Percentiles rank a stretch among this genome's conserved stretches.
phyloP scores from a whole-genome alignment of 2,113 vertebrate species.

The Vicugna pacos region DNA sequence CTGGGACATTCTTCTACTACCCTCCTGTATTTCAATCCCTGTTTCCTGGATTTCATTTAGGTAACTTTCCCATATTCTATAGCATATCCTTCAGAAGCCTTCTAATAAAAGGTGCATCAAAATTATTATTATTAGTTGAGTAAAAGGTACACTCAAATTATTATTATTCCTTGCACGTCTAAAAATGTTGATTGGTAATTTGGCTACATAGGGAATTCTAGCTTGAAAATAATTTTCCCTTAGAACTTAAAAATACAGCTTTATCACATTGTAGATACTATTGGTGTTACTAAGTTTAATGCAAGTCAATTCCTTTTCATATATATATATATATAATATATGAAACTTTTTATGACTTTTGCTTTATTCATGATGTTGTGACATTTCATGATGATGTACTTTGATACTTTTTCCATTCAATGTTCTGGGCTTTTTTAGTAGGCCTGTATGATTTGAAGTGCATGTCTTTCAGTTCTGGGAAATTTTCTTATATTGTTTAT shows the following conservation, averaged over 20 bases:
- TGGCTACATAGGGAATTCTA: neutral
- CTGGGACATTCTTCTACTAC: neutral
- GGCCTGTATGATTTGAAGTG: neutral
- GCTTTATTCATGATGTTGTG: neutral
- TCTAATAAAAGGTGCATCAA: neutral
- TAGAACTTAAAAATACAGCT: neutral
- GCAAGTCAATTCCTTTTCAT: neutral
- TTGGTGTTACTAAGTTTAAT: neutral
- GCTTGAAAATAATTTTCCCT: constrained; percentile 24
- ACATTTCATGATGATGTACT: neutral
- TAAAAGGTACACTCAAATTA: neutral
- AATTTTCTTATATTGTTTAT: neutral
- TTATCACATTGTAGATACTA: neutral
- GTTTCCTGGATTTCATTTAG: neutral
- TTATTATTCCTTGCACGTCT: neutral
- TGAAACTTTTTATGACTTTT: neutral
- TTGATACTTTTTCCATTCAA: neutral
- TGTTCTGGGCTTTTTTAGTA: neutral
- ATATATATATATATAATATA: neutral
- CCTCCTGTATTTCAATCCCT: neutral
- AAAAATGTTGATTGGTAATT: neutral
- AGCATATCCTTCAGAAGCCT: neutral
- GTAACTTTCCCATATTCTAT: neutral
- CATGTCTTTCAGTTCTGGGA: neutral
- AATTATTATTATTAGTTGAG: neutral